A percentile compares a stretch with the other conserved stretches of the same genome.
These are phyloP conservation scores for Myotis yumanensis DNA, from an alignment of 2,113 vertebrate species.

Conservation along the genomic window DNA sequence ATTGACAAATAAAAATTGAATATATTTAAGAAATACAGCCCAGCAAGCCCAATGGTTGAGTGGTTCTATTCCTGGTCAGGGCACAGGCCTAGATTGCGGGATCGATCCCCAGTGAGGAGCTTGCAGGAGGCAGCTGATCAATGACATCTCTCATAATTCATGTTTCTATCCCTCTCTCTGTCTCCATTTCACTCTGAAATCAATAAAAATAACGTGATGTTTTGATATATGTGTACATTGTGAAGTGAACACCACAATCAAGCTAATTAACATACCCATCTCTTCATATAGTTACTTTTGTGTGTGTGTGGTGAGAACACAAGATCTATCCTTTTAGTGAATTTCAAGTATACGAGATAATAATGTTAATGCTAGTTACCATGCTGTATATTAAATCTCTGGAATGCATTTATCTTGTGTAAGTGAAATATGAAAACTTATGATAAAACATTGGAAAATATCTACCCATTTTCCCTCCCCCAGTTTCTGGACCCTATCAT, in stretches of 20 bases:
- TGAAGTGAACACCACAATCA: not conserved
- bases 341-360: not conserved
- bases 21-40: not conserved
- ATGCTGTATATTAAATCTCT: not conserved
- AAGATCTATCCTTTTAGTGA: not conserved
- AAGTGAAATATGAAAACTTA: not conserved
- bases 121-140: no score
- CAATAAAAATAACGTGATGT: not conserved
- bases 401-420: not conserved
- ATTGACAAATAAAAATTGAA: not conserved
- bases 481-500: not conserved
- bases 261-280: not conserved
- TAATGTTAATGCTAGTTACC: not conserved
- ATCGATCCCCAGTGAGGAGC: no score
- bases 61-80: no score
- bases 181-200: no score
- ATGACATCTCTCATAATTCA: no score
- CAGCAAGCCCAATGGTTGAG: no score
- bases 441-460: not conserved
- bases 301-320: not conserved
- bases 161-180: no score
- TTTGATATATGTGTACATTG: not conserved
- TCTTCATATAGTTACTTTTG: not conserved
- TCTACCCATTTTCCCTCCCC: not conserved
- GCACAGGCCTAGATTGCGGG: no score